Evolutionary conservation across 2,797 vertebrate genomes (phyloP).

Genomic region (Brotula barbata): DNA sequence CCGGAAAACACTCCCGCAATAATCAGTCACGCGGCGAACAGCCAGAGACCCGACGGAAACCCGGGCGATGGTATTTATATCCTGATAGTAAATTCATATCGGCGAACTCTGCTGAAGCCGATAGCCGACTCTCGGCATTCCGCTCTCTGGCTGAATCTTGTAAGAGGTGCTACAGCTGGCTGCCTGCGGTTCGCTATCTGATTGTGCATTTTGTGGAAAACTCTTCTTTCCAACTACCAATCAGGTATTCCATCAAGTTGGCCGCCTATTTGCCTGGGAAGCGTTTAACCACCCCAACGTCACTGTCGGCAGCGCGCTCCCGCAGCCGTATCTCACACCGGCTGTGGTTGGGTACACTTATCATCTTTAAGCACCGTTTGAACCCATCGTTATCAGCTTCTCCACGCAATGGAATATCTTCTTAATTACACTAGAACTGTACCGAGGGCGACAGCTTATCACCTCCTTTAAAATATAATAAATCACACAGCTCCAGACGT

Average conservation of each 20-base stretch:
- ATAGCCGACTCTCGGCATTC: slow-evolving; percentile 58
- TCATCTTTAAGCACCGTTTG: slow-evolving; percentile 33
- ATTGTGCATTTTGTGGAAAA: slow-evolving; percentile 68
- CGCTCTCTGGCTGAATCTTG: slow-evolving; percentile 41
- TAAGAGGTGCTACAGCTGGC: slow-evolving; percentile 35
- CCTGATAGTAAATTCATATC: slow-evolving; percentile 68
- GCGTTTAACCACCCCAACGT: slow-evolving; percentile 60
- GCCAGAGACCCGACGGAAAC: slow-evolving; percentile 57
- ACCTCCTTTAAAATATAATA: slow-evolving; percentile 22
- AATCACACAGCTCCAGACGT: slow-evolving; percentile 22
- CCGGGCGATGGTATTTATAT: slow-evolving; percentile 62
- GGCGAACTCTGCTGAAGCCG: slow-evolving; percentile 34
- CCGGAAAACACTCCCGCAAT: slow-evolving; percentile 41
- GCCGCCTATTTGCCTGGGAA: slow-evolving; percentile 59
- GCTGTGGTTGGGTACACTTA: slow-evolving; percentile 47
- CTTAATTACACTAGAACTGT: slow-evolving; percentile 37
- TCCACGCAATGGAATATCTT: slow-evolving; percentile 35
- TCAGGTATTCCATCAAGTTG: slow-evolving; percentile 60
- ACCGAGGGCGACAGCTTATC: slow-evolving; percentile 24
- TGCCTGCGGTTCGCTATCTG: slow-evolving; percentile 59
- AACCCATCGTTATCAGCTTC: slow-evolving; percentile 31
- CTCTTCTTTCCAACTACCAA: slow-evolving; percentile 57
- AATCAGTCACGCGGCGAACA: slow-evolving; percentile 59
- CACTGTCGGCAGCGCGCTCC: slow-evolving; percentile 47
- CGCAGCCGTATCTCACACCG: slow-evolving; percentile 43